A percentile compares a stretch with the other conserved stretches of the same genome.
Evolutionary conservation across 2,888 invertebrate genomes (phyloP).

Genomic region (Scrobipalpa costella): DNA sequence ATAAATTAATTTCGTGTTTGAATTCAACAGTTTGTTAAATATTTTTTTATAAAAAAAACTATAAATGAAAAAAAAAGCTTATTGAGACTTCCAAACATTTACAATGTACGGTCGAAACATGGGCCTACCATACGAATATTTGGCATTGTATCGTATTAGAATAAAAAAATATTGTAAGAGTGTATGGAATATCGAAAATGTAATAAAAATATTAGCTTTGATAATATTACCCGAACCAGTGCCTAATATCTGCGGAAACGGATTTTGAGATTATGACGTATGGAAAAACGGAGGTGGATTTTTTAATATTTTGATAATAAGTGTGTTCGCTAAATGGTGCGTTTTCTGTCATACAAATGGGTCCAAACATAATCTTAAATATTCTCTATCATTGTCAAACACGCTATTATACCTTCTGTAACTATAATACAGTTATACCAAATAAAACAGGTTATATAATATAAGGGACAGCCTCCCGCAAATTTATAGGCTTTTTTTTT

Average conservation of each 20-base stretch:
- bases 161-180: constrained; percentile 49
- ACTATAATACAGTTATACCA: too few species aligned
- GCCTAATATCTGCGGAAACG: constrained; percentile 65
- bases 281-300: not conserved
- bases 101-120: not conserved
- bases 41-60: too few species aligned
- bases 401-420: too few species aligned
- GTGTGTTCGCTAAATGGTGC: not conserved
- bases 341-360: not conserved
- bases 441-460: too few species aligned
- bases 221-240: constrained; percentile 75
- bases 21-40: too few species aligned
- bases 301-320: constrained; percentile 21
- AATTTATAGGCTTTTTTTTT: too few species aligned
- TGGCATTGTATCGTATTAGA: constrained; percentile 20
- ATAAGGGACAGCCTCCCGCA: too few species aligned
- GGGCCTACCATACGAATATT: constrained; percentile 15
- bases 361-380: not conserved
- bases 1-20: too few species aligned
- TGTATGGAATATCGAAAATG: constrained; percentile 54
- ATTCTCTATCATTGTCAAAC: not conserved
- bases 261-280: constrained; percentile 37
- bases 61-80: too few species aligned
- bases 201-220: constrained; percentile 67
- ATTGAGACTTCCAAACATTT: not conserved